Evolutionary conservation across 2,888 invertebrate genomes (phyloP).

Genomic region (Leptinotarsa tumamoca): DNA sequence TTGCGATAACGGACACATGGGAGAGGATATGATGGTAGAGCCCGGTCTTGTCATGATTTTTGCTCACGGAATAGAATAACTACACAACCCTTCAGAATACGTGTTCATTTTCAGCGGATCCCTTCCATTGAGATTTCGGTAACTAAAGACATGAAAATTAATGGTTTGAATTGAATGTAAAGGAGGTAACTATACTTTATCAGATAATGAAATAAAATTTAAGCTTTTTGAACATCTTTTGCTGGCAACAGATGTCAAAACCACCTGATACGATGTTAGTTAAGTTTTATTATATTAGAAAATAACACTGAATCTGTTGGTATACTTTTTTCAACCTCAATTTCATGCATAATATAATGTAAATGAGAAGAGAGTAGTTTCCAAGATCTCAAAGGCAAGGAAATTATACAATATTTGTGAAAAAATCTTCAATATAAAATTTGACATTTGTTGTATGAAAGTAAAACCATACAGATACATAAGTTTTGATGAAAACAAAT

Average conservation of each 20-base stretch:
- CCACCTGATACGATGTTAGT: background rate
- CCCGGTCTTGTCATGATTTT: slow-evolving; percentile 98
- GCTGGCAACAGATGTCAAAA: background rate
- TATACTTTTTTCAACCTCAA: no score
- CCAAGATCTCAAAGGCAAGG: background rate
- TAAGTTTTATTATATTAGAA: background rate
- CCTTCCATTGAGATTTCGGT: background rate
- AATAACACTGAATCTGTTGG: no score
- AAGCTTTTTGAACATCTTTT: background rate
- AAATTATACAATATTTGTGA: background rate
- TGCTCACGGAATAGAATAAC: slow-evolving; percentile 92
- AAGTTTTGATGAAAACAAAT: background rate
- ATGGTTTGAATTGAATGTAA: background rate
- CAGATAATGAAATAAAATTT: background rate
- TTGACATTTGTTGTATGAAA: slow-evolving; percentile 12
- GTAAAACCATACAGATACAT: background rate
- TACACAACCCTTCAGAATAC: slow-evolving; percentile 4
- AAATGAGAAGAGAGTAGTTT: background rate
- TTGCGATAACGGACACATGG: slow-evolving; percentile 95
- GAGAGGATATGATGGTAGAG: slow-evolving; percentile 95
- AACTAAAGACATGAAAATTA: background rate
- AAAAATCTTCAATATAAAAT: background rate
- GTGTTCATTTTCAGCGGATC: slow-evolving; percentile 3
- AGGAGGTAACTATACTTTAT: background rate
- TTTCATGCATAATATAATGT: no score